These are phyloP conservation scores for Drosophila yakuba DNA, from an alignment of 1,140 invertebrate genomes.

Conservation along the genomic window DNA sequence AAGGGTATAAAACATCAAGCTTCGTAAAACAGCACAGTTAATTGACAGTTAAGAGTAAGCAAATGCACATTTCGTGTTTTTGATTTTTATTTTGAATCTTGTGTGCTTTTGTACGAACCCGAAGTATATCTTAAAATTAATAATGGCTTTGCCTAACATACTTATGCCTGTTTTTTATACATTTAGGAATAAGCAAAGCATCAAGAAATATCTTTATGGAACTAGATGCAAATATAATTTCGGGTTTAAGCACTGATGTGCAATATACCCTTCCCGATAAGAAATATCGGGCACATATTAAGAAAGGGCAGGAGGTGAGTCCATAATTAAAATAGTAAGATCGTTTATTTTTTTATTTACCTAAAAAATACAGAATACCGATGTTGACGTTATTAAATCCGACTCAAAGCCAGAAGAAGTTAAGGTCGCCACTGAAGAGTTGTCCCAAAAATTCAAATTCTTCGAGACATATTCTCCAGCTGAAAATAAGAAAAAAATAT, in stretches of 20 bases:
- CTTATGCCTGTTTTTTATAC: conserved; percentile 2
- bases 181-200: conserved; percentile 92
- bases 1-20: conserved; percentile 19
- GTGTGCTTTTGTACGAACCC: too few relatives aligned
- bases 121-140: neutral
- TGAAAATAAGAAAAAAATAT: conserved; percentile 89
- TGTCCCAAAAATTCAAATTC: conserved; percentile 94
- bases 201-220: conserved; percentile 94
- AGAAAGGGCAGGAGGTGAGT: conserved; percentile 26
- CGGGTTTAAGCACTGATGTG: neutral
- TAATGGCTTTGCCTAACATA: neutral
- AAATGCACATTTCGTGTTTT: too few relatives aligned
- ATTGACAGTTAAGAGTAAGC: too few relatives aligned
- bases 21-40: too few relatives aligned
- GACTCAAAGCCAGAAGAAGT: conserved; percentile 91
- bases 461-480: conserved; percentile 94
- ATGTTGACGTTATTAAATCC: conserved; percentile 53
- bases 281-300: neutral
- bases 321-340: neutral
- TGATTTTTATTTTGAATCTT: too few relatives aligned
- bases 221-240: conserved; percentile 89
- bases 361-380: conserved; percentile 17
- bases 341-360: neutral
- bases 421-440: conserved; percentile 91
- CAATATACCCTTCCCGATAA: conserved; percentile 8